Evolutionary conservation across 2,797 vertebrate species (phyloP), one percentile per base, ranked within the genome.

Genomic region (Acanthornis magna): DNA sequence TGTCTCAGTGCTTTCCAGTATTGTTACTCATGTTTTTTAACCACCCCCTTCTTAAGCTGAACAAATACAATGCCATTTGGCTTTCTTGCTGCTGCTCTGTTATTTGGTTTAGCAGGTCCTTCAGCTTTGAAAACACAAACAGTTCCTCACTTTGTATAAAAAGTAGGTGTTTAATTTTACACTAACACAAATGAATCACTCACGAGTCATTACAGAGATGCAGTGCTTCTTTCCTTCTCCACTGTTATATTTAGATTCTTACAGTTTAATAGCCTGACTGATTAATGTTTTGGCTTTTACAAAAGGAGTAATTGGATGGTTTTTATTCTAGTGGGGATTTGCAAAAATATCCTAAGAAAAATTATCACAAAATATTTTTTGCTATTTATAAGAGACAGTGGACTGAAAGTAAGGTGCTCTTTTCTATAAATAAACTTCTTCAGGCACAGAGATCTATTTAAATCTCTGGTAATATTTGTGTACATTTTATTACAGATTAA

Each of bases 121-220:
- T 79, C 63, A 58, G 43, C 40, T 55, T 0, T 63, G 65, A 73
- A 94, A 95, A 93, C 58, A 86, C 71, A 91, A 94, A 88, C n/a
- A 63, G 16, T 66, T 74, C 72, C 48, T 85, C 67, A 85, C 32
- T 74, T 71, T 21, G 13, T 76, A 45, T 48, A 87, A 68, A 55
- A 79, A 70, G 72, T 23, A 76, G 55, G 76, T 79, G 77, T 82
- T 90, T 76, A 85, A 89, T 87, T 95, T 92, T 87, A 85, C 81
- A 73, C 84, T 42, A 70, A 68, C n/a, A 72, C 38, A 68, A 81
- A 96, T 75, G 3, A 88, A 94, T 86, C 38, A 77, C 47, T 87
- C 62, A 40, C 10, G 8, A 84, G 13, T 81, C 34, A 29, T 55
- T 88, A 58, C 10, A 78, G 72, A 84, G 45, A 42, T 68, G 21